phyloP scores from a whole-genome alignment of 53 echinoderm and acorn worm species.

The Paelopatides confundens region DNA sequence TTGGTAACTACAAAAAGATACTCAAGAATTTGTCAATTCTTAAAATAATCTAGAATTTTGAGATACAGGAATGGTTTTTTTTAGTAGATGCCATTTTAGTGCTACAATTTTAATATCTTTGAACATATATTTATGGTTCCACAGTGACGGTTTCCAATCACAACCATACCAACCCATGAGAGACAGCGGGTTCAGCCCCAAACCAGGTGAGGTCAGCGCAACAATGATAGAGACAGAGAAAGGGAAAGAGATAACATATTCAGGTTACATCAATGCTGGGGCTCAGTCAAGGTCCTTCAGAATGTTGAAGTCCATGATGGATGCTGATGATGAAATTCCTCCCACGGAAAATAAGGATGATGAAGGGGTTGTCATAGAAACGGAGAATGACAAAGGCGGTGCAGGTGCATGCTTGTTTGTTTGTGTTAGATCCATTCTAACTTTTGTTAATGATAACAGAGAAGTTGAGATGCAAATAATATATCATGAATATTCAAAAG shows the following conservation, averaged over 20 bases:
- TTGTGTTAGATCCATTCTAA: neutral
- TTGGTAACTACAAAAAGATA: too few relatives aligned
- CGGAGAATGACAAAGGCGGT: conserved; percentile 25
- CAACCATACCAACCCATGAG: conserved; percentile 36
- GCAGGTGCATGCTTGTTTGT: conserved; percentile 55
- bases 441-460: neutral
- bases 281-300: conserved; percentile 89
- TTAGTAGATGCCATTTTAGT: too few relatives aligned
- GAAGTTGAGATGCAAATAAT: neutral
- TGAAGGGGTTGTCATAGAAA: conserved; percentile 17
- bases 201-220: conserved; percentile 50
- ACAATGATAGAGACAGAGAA: conserved; percentile 56
- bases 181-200: conserved; percentile 29
- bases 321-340: conserved; percentile 31
- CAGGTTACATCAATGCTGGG: conserved; percentile 69
- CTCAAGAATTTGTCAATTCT: too few relatives aligned
- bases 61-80: too few relatives aligned
- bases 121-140: neutral
- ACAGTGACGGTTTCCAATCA: neutral
- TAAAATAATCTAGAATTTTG: too few relatives aligned
- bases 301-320: conserved; percentile 79
- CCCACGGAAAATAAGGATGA: conserved; percentile 9
- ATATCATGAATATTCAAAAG: too few relatives aligned
- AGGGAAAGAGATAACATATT: conserved; percentile 67
- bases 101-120: neutral